Evolutionary conservation across 2,888 invertebrate species (phyloP).

Genomic region (Melanostoma mellinum): DNA sequence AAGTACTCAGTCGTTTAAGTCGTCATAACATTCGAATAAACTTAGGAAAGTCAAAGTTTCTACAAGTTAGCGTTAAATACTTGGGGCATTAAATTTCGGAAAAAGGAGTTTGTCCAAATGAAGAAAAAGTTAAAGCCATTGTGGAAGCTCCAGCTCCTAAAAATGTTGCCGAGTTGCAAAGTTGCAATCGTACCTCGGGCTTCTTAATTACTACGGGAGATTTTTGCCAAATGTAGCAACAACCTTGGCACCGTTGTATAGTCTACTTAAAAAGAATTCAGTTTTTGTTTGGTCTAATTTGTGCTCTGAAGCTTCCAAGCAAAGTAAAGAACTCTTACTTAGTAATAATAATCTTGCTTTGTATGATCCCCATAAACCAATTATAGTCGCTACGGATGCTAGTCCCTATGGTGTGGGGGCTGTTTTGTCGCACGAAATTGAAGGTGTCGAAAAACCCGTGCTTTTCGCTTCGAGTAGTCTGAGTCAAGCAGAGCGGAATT

Average conservation of each 20-base stretch:
- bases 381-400: no score
- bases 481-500: conserved; percentile 1
- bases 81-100: conserved; percentile 50
- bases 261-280: conserved; percentile 5
- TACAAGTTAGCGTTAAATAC: conserved; percentile 1
- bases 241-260: background rate
- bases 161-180: conserved; percentile 55
- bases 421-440: conserved; percentile 2
- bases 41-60: no score
- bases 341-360: no score
- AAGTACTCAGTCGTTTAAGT: no score
- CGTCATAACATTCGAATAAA: no score
- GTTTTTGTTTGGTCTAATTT: background rate
- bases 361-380: no score
- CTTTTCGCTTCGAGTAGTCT: conserved; percentile 27
- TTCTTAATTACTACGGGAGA: conserved; percentile 7
- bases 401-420: background rate
- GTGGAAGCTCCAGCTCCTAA: conserved; percentile 52
- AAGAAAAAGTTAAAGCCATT: conserved; percentile 59
- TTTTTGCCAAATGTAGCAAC: no score
- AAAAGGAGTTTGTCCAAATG: conserved; percentile 19
- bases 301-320: background rate
- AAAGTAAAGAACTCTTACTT: no score
- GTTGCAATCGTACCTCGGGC: conserved; percentile 55
- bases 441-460: conserved; percentile 28